phyloP scores from a whole-genome alignment of 2,113 vertebrate species.

The Setophaga petechia region DNA sequence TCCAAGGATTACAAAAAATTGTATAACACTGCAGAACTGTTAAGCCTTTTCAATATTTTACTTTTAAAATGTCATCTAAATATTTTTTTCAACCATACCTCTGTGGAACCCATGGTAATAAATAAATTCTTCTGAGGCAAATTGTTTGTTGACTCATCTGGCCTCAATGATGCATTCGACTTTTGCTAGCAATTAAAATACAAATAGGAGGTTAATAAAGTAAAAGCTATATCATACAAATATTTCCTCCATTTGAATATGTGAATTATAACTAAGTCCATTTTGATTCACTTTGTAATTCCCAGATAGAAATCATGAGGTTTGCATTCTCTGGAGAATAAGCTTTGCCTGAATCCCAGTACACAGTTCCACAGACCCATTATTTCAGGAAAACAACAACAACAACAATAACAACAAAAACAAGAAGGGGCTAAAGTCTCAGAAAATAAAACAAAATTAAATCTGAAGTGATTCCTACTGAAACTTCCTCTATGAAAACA shows the following conservation, averaged over 20 bases:
- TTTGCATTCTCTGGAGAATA: background rate
- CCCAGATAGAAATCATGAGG: background rate
- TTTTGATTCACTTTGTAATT: background rate
- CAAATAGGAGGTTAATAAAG: conserved; percentile 12
- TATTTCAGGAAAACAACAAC: background rate
- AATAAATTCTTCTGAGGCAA: conserved; percentile 78
- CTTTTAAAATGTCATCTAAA: background rate
- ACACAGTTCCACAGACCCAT: background rate
- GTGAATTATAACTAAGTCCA: background rate
- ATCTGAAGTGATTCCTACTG: background rate
- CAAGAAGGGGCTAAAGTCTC: background rate
- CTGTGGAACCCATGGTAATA: conserved; percentile 74
- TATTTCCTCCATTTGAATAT: background rate
- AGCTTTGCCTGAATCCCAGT: background rate
- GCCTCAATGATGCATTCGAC: background rate
- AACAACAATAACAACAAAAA: background rate
- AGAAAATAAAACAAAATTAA: background rate
- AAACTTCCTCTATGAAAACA: background rate
- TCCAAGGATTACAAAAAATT: background rate
- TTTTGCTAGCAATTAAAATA: conserved; percentile 45
- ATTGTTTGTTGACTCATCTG: conserved; percentile 24
- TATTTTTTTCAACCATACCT: conserved; percentile 68
- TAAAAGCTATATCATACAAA: background rate
- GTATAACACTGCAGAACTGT: background rate
- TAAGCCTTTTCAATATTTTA: background rate